phyloP scores from a whole-genome alignment of 2,113 vertebrate species.

The Cololabis saira region DNA sequence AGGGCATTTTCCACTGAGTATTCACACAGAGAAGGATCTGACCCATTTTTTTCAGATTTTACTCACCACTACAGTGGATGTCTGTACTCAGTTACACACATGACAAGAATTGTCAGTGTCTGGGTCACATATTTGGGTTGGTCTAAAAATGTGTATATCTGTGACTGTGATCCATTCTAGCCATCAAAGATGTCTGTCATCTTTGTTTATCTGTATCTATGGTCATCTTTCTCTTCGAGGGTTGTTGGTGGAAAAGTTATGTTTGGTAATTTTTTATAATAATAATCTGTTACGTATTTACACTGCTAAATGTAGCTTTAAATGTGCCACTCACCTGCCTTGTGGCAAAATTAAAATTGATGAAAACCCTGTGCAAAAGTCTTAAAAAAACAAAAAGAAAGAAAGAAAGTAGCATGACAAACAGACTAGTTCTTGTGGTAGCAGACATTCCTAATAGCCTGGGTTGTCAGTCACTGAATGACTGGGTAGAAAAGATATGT shows the following conservation, averaged over 20 bases:
- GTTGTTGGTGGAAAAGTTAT: too few relatives aligned
- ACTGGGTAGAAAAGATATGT: background rate
- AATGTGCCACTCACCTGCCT: background rate
- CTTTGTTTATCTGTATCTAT: too few relatives aligned
- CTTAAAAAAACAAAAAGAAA: too few relatives aligned
- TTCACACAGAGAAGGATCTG: slow-evolving; percentile 61
- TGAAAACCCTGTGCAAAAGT: too few relatives aligned
- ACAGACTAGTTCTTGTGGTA: background rate
- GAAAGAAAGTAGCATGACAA: background rate
- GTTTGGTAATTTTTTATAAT: background rate
- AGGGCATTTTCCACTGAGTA: slow-evolving; percentile 71
- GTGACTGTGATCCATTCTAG: background rate
- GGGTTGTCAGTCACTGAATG: slow-evolving; percentile 7
- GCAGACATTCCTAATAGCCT: slow-evolving; percentile 1
- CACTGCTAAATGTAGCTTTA: too few relatives aligned
- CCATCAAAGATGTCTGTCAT: too few relatives aligned
- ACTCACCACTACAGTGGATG: slow-evolving; percentile 12
- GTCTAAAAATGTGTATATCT: slow-evolving; percentile 8
- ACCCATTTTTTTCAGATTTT: slow-evolving; percentile 65
- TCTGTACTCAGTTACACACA: slow-evolving; percentile 7
- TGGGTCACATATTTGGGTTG: slow-evolving; percentile 11
- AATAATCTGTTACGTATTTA: background rate
- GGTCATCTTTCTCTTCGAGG: too few relatives aligned
- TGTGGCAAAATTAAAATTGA: background rate
- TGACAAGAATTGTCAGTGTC: slow-evolving; percentile 20